Conservation (phyloP, 2,888 invertebrate genomes). For the Timema cristinae region DNA sequence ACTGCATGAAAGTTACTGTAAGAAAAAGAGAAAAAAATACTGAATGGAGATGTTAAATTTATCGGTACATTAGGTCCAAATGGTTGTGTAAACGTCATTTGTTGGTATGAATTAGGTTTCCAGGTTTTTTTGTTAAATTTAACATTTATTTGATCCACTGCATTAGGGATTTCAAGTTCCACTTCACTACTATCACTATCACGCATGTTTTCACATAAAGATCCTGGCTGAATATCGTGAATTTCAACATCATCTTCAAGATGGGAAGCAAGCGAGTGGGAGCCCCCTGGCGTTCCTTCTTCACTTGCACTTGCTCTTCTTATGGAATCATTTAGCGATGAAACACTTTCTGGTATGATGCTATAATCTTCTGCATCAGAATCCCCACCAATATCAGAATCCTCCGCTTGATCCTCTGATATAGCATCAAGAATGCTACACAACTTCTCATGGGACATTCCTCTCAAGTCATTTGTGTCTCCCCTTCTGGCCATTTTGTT, state of each 20-base stretch:
- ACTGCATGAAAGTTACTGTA: neutral
- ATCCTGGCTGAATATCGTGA: too few species aligned
- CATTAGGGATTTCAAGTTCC: neutral
- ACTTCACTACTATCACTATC: neutral
- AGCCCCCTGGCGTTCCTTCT: neutral
- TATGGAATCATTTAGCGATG: neutral
- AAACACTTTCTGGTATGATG: neutral
- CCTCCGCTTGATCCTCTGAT: neutral
- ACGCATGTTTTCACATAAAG: too few species aligned
- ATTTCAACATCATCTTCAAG: too few species aligned
- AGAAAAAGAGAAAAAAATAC: slow-evolving; percentile 10
- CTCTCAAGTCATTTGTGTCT: neutral
- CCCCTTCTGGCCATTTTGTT: too few species aligned
- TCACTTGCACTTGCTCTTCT: neutral
- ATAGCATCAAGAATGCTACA: neutral
- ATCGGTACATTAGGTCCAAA: neutral
- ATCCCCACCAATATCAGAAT: neutral
- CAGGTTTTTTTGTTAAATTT: neutral
- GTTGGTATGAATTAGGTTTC: neutral
- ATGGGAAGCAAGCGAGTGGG: too few species aligned
- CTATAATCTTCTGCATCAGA: slow-evolving; percentile 4
- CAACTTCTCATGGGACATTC: neutral
- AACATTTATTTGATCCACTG: neutral
- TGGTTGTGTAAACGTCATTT: neutral
- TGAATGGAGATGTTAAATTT: slow-evolving; percentile 5